These are phyloP conservation scores for Fundulus diaphanus DNA, from an alignment of 2,797 vertebrate species.

Conservation along the genomic window DNA sequence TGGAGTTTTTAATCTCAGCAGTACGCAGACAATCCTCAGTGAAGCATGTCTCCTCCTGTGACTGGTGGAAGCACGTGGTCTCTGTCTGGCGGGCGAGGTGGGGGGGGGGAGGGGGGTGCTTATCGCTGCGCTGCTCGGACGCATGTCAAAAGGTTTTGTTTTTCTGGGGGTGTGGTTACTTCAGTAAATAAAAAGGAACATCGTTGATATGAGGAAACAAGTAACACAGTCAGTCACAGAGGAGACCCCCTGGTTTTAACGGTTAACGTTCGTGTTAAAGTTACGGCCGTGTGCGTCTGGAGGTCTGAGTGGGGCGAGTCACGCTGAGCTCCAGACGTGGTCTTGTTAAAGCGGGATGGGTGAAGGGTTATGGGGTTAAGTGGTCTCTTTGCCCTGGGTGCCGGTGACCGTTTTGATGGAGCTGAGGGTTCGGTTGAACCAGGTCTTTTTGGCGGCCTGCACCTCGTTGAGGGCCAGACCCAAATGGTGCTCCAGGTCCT, in stretches of 20 bases:
- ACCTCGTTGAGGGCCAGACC: constrained; percentile 96
- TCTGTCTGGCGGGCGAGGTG: constrained; percentile 45
- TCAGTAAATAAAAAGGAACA: constrained; percentile 29
- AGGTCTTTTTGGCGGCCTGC: constrained; percentile 98
- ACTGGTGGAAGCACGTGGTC: constrained; percentile 57
- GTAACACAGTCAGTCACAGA: constrained; percentile 47
- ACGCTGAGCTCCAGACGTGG: constrained; percentile 30
- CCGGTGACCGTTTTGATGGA: constrained; percentile 99
- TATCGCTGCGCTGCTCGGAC: constrained; percentile 71
- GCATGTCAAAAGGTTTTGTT: constrained; percentile 48
- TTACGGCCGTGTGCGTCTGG: constrained; percentile 40
- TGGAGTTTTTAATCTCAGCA: constrained; percentile 85
- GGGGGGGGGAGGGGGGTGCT: constrained; percentile 50
- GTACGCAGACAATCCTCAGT: constrained; percentile 83
- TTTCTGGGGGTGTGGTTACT: constrained; percentile 50
- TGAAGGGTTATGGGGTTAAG: constrained; percentile 76
- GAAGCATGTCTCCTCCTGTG: constrained; percentile 66
- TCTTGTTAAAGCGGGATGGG: constrained; percentile 21
- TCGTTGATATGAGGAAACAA: constrained; percentile 36
- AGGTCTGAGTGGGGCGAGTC: constrained; percentile 32
- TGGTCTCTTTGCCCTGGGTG: constrained; percentile 96
- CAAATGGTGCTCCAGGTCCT: constrained; percentile 98
- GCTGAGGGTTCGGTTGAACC: constrained; percentile 98
- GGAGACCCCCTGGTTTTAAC: constrained; percentile 44
- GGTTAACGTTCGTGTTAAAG: constrained; percentile 57